Percentiles rank a stretch among this genome's conserved stretches.
These are phyloP conservation scores for Erebia epiphron DNA, from an alignment of 2,888 invertebrate species.

Conservation along the genomic window DNA sequence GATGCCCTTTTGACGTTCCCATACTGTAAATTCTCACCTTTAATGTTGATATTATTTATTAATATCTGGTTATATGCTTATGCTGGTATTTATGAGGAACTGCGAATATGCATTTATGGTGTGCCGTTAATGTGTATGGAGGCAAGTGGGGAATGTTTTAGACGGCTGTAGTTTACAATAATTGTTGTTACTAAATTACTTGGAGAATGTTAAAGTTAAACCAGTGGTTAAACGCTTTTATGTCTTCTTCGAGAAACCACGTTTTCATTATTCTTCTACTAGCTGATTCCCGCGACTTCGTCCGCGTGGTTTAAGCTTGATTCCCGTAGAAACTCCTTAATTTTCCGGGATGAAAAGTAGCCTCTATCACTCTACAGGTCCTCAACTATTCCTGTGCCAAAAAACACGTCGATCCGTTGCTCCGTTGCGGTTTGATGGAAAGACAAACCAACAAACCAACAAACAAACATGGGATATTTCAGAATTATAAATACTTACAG, in stretches of 20 bases:
- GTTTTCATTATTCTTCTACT: background rate
- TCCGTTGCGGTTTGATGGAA: too few relatives aligned
- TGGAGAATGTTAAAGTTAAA: constrained; percentile 11
- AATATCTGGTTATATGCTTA: constrained; percentile 34
- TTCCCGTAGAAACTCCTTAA: too few relatives aligned
- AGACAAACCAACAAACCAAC: too few relatives aligned
- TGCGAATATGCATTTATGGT: constrained; percentile 15
- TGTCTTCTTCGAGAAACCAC: constrained; percentile 1
- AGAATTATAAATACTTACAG: background rate
- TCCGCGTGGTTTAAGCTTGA: too few relatives aligned
- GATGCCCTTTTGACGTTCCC: constrained; percentile 40
- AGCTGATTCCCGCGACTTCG: too few relatives aligned
- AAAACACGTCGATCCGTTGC: too few relatives aligned
- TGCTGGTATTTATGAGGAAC: constrained; percentile 25
- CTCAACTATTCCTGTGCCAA: too few relatives aligned
- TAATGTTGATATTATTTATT: constrained; percentile 38
- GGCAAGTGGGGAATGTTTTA: constrained; percentile 15
- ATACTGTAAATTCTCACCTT: constrained; percentile 43
- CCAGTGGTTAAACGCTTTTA: constrained; percentile 7
- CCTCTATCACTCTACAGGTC: too few relatives aligned
- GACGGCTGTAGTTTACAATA: constrained; percentile 9
- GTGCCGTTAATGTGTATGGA: constrained; percentile 15
- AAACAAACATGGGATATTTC: background rate
- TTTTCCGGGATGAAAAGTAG: too few relatives aligned
- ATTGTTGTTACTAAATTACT: constrained; percentile 11